Evolutionary conservation across 2,888 invertebrate species (phyloP).

Genomic region (Pachydiplax longipennis): DNA sequence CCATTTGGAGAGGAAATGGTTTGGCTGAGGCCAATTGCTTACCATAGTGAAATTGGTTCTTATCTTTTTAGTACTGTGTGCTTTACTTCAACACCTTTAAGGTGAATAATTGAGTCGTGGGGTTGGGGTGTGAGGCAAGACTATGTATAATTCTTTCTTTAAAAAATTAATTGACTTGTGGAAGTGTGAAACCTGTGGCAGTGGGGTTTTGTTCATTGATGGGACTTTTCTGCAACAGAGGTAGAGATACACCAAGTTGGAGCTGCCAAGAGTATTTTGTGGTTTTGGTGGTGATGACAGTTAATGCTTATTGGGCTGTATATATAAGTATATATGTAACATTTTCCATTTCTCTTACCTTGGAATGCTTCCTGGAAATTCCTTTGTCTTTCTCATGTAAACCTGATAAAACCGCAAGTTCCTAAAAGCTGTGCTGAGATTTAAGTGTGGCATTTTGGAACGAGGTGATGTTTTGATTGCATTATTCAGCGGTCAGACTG

Average conservation of each 20-base stretch:
- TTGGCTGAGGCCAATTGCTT: slow-evolving; percentile 29
- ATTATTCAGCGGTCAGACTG: slow-evolving; percentile 4
- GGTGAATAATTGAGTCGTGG: slow-evolving; percentile 30
- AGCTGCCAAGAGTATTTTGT: slow-evolving; percentile 27
- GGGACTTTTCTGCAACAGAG: neutral
- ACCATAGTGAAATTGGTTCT: slow-evolving; percentile 27
- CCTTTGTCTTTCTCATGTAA: slow-evolving; percentile 8
- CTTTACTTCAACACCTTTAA: slow-evolving; percentile 33
- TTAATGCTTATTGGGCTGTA: slow-evolving; percentile 39
- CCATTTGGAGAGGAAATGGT: slow-evolving; percentile 32
- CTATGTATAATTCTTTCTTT: slow-evolving; percentile 27
- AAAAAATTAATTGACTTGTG: slow-evolving; percentile 28
- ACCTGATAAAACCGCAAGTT: slow-evolving; percentile 10
- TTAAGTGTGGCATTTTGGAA: neutral
- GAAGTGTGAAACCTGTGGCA: slow-evolving; percentile 39
- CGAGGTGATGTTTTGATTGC: slow-evolving; percentile 18
- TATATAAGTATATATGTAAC: slow-evolving; percentile 8
- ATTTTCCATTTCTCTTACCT: neutral
- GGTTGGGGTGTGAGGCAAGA: slow-evolving; percentile 39
- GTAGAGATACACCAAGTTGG: slow-evolving; percentile 4
- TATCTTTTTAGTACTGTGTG: slow-evolving; percentile 26
- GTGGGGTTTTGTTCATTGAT: slow-evolving; percentile 14
- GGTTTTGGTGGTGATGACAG: slow-evolving; percentile 23
- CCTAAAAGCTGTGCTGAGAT: slow-evolving; percentile 6
- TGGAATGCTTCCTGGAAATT: slow-evolving; percentile 17